phyloP scores from a whole-genome alignment of 2,113 vertebrate species.

The Hoplias malabaricus region DNA sequence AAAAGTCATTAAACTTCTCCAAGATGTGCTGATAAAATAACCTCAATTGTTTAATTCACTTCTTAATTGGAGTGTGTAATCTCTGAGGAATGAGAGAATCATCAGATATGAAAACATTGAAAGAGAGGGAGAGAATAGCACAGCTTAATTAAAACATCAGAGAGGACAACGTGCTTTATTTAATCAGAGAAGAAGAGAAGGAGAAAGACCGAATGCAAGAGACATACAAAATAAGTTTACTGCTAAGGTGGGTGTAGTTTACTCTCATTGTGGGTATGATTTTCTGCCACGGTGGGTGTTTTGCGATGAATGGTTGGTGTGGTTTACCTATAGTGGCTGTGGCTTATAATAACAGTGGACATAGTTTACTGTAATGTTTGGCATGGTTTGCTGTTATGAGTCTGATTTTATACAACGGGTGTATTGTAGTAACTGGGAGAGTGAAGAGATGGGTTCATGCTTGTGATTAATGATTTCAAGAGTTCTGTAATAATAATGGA shows the following conservation, averaged over 20 bases:
- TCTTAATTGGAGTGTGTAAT: constrained; percentile 68
- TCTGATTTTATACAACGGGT: background rate
- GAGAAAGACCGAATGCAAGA: no score
- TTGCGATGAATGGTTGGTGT: no score
- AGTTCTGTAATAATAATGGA: no score
- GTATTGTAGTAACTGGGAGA: background rate
- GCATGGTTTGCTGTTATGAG: background rate
- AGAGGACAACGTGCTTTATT: background rate
- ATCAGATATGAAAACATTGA: constrained; percentile 61
- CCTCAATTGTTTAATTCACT: constrained; percentile 63
- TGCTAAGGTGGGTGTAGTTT: background rate
- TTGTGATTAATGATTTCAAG: no score
- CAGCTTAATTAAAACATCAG: constrained; percentile 45
- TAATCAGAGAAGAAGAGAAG: background rate
- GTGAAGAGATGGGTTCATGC: no score
- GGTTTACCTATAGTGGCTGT: no score
- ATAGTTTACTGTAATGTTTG: background rate
- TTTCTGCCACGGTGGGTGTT: no score
- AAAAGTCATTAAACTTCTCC: constrained; percentile 73
- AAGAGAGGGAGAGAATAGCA: constrained; percentile 27
- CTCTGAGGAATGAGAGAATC: constrained; percentile 59
- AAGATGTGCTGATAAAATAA: constrained; percentile 70
- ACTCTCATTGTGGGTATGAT: no score
- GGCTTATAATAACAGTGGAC: background rate
- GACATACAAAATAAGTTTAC: no score